phyloP scores from a whole-genome alignment of 2,797 vertebrate genomes.

The Manis javanica region DNA sequence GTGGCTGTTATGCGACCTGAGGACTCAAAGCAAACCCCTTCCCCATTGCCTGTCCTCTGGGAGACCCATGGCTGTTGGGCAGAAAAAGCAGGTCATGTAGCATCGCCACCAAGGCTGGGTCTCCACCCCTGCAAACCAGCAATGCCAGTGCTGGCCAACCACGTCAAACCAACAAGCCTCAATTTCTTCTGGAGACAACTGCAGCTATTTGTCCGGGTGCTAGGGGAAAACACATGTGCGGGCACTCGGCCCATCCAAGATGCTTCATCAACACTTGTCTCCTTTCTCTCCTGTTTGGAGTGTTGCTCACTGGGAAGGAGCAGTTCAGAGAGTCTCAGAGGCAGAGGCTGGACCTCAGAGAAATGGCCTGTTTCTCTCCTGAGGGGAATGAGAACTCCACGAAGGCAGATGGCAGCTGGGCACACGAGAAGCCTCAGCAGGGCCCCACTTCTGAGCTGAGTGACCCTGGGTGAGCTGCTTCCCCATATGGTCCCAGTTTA shows the following conservation, averaged over 20 bases:
- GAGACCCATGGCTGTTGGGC: not conserved
- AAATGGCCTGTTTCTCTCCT: not conserved
- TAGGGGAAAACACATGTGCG: rapidly evolving
- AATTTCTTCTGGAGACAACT: not conserved
- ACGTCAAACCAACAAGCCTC: rapidly evolving
- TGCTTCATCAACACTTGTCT: rapidly evolving
- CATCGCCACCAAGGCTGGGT: not conserved
- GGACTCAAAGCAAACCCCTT: not conserved
- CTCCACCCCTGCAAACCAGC: not conserved
- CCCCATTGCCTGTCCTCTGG: not conserved
- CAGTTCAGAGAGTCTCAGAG: not conserved
- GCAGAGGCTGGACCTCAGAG: not conserved
- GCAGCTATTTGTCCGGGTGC: rapidly evolving
- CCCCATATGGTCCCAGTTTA: not conserved
- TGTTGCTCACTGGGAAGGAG: not conserved
- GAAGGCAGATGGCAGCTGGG: no score
- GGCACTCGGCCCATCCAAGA: rapidly evolving
- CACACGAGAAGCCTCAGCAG: not conserved
- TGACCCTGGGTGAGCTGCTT: rapidly evolving
- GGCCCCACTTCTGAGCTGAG: rapidly evolving
- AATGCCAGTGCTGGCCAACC: not conserved
- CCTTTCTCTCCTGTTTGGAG: not conserved
- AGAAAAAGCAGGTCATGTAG: not conserved
- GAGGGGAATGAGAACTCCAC: not conserved
- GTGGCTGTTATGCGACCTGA: not conserved